Base-by-base conservation (phyloP, 2,113 vertebrate genomes). In the Myodes glareolus region DNA sequence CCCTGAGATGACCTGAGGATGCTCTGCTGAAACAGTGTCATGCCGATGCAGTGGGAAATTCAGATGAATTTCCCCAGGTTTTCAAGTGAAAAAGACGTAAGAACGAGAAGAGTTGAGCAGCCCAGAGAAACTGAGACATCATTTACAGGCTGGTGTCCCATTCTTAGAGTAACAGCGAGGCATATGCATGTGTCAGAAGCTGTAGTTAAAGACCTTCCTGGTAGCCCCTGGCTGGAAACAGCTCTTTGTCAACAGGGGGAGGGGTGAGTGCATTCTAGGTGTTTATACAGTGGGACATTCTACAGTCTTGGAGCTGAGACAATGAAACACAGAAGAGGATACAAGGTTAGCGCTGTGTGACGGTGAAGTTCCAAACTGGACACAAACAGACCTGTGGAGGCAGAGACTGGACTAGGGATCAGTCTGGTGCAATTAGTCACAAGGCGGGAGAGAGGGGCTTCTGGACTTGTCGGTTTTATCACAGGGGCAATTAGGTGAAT, bases 21-120 rank as follows among this genome's bases (percentile, higher is more conserved):
- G 52, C 93, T 82, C 55, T 50, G 36, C 3, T 52, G 7, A 87
- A 63, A 63, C 31, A 77, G 50, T 90, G 90, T 92, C 13, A 29
- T 94, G 67, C 14, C 47, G 42, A 67, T 61, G 39, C 12, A 65
- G 67, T 92, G 67, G 31, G 45, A 95, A 82, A 96, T 92, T 84
- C 55, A 92, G 14, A 55, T 92, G 81, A 88, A 50, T 39, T 97
- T 27, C 88, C 33, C 21, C 45, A 39, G 25, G 73, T 87, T 90
- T 96, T 81, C n/a, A 12, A 61, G 55, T 89, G 77, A 68, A 72
- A 72, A 94, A 94, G 39, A 61, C 1, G 6, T 2, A 5, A 88
- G 63, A 94, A 87, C 45, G 65, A 91, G 82, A 92, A 84, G 52
- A 63, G 58, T 27, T 31, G 25, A 45, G 17, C 93, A 88, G 87